Conservation (phyloP, 2,888 invertebrate genomes). For the Limnephilus auricula region DNA sequence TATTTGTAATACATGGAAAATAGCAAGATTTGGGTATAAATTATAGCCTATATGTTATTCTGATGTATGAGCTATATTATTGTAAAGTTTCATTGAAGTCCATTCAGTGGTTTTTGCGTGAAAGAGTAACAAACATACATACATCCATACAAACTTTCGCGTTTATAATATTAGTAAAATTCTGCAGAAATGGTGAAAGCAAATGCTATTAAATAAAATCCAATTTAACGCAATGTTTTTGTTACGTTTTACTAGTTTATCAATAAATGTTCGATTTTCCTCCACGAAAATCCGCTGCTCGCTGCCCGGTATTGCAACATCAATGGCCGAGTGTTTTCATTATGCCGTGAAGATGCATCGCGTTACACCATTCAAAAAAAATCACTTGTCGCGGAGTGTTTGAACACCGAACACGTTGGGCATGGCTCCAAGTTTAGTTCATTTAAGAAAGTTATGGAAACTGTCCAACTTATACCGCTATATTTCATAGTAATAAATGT, state of each 20-base stretch:
- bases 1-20: too few species aligned
- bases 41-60: too few species aligned
- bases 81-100: too few species aligned
- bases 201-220: not conserved
- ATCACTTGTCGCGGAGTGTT: slow-evolving; percentile 14
- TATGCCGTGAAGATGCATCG: slow-evolving; percentile 19
- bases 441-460: slow-evolving; percentile 43
- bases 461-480: slow-evolving; percentile 19
- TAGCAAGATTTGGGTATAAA: too few species aligned
- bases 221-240: not conserved
- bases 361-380: slow-evolving; percentile 9
- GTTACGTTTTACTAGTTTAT: not conserved
- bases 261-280: not conserved
- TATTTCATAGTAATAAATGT: slow-evolving; percentile 38
- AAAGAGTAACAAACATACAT: too few species aligned
- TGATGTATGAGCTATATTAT: too few species aligned
- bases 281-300: not conserved
- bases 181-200: not conserved
- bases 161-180: too few species aligned
- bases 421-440: slow-evolving; percentile 27
- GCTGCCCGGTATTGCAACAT: not conserved
- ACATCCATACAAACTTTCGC: too few species aligned
- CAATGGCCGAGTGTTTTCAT: slow-evolving; percentile 4
- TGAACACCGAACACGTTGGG: slow-evolving; percentile 17
- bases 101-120: too few species aligned